Base-by-base conservation (phyloP, 2,113 vertebrate genomes). In the Scomber scombrus region DNA sequence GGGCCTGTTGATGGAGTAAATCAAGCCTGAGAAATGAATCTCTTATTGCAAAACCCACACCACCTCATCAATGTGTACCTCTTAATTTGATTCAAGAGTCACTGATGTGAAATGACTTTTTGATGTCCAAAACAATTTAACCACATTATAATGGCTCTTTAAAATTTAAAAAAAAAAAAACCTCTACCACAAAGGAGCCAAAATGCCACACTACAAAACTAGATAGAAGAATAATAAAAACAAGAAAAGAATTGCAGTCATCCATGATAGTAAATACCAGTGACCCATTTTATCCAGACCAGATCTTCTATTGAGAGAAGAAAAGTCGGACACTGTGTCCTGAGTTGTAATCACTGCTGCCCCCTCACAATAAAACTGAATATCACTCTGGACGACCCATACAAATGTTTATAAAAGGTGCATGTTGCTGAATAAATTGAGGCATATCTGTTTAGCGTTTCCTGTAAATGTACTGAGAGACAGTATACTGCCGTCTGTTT, bases 21-120 rank as follows among this genome's bases (percentile, higher is more conserved):
- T 74, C 71, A 75, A 66, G 19, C 45, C 72, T 58, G 60, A 71
- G 66, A 65, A 71, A 58, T 71, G 16, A 49, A 78, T 56, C 55
- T 50, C 26, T 62, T 29, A 18, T 34, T 19, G 40, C 49, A 15
- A 13, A 70, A 21, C 50, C 31, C 31, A 18, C 61, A 10, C n/a
- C n/a, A 40, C 57, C 47, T 58, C 72, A 23, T 47, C 46, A 52
- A 7, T 52, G 13, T 58, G 72, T 52, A 18, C 61, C 18, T 46
- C 26, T 66, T 71, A 34, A 58, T 70, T 58, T 52, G 23, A 66
- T 55, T n/a, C 46, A 50, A 72, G 0, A 57, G 52, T 14, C 2
- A 16, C 4, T 66, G 9, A 60, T 66, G 50, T 49, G 19, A 66
- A 58, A 52, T 71, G 10, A 77, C 5, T 26, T 55, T 60, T 58